Evolutionary conservation across 37 sponge, comb jelly and placozoan genomes (phyloP).

Genomic region (Agelas oroides): DNA sequence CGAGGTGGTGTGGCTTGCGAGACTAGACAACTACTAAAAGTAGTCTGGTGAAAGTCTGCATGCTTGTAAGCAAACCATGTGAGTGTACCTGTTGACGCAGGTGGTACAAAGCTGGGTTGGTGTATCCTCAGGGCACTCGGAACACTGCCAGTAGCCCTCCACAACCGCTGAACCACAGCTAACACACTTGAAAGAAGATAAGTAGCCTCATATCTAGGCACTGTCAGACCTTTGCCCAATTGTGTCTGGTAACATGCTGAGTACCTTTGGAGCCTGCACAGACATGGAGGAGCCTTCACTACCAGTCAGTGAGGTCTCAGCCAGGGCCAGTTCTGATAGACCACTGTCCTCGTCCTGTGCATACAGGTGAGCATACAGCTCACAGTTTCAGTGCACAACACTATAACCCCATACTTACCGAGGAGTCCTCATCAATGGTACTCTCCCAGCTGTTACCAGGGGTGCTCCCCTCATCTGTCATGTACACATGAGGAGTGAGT

Average conservation of each 20-base stretch:
- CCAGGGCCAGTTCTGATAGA: neutral
- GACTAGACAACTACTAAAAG: no score
- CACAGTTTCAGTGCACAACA: no score
- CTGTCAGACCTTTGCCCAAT: no score
- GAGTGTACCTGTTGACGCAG: conserved; percentile 64
- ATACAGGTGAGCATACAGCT: neutral
- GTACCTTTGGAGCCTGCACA: no score
- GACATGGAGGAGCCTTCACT: no score
- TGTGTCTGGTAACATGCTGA: no score
- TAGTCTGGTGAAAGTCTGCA: no score
- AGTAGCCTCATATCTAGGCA: no score
- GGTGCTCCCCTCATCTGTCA: conserved; percentile 42
- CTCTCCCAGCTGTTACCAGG: neutral
- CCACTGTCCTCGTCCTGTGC: conserved; percentile 13
- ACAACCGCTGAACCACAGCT: conserved; percentile 20
- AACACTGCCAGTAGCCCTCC: conserved; percentile 54
- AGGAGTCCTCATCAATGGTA: neutral
- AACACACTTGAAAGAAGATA: no score
- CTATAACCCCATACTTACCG: neutral
- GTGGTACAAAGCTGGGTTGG: conserved; percentile 40
- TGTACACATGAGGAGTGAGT: conserved; percentile 60
- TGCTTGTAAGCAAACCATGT: no score
- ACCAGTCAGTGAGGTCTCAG: neutral
- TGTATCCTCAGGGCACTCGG: conserved; percentile 40
- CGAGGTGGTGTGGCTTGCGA: no score